Base-by-base conservation (phyloP, 1,140 invertebrate genomes). In the Bombus terrestris region DNA sequence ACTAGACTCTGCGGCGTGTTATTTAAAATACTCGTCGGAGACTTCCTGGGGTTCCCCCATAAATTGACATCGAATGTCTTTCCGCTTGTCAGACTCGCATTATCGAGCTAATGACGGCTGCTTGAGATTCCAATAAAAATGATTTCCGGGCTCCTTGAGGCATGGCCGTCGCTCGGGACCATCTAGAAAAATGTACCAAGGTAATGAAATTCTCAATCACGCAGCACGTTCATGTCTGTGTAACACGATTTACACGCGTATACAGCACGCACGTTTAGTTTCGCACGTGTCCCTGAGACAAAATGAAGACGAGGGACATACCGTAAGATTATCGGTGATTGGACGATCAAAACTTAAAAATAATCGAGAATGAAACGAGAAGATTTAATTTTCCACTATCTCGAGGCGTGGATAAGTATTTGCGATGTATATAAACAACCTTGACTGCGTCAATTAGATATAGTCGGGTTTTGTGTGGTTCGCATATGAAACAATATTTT, bases 151-250 rank as follows among this genome's bases (percentile, higher is more conserved):
- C 85, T 92, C 89, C 91, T 92, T 92, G 90, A 91, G 86, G 53
- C 76, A 89, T 83, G 89, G 86, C 85, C 89, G 87, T 91, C 89
- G 86, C 83, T 86, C 85, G 66, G 90, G 88, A 83, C 85, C 82
- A 79, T 92, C 90, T 85, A 90, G 90, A 94, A 94, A 94, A 93
- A 93, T 92, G 89, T 92, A 93, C 87, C 92, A 93, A 93, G 93
- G 92, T 88, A 89, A 90, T 88, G 85, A 91, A 85, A 88, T 89
- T 89, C 87, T 72, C 87, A 89, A 86, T 83, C 28, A 69, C 64
- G 22, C 22, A 2, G 62, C 13, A n/a, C 77, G n/a, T 53, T 53
- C 47, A 1, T 25, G 41, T 10, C 2, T 12, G 28, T 22, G 75
- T 39, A 12, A 18, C 35, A 32, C 35, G 28, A 62, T 72, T 75